Evolutionary conservation across 2,888 invertebrate species (phyloP).

Genomic region (Chrysolina haemoptera): DNA sequence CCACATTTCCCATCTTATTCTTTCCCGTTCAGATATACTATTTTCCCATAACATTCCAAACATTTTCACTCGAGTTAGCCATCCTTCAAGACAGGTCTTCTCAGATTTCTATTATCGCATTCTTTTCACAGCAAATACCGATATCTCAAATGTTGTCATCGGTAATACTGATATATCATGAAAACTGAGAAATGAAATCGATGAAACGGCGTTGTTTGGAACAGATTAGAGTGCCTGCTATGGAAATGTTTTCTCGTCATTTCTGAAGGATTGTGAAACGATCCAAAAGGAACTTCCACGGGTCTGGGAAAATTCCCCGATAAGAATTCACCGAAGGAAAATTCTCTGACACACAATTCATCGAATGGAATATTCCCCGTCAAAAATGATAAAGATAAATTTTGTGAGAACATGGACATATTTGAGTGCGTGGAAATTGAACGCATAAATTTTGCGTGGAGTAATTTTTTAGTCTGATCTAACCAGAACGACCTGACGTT

Average conservation of each 20-base stretch:
- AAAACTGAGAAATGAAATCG: background rate
- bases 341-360: no score
- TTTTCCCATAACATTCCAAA: background rate
- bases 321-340: no score
- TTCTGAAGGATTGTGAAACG: background rate
- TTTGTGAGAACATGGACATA: no score
- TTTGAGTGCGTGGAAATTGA: no score
- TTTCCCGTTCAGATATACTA: background rate
- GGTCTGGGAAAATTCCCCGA: no score
- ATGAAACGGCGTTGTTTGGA: background rate
- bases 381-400: no score
- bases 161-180: background rate
- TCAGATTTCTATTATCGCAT: conserved; percentile 5
- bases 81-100: background rate
- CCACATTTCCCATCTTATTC: background rate
- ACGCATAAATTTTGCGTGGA: no score
- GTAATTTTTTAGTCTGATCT: no score
- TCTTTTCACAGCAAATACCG: background rate
- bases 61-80: background rate
- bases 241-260: background rate
- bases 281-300: no score
- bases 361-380: no score
- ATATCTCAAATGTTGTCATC: background rate
- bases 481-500: no score
- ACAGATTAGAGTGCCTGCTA: background rate